These are phyloP conservation scores for Cremastobaeus sp. DNA, from an alignment of 2,888 invertebrate species.

Conservation along the genomic window DNA sequence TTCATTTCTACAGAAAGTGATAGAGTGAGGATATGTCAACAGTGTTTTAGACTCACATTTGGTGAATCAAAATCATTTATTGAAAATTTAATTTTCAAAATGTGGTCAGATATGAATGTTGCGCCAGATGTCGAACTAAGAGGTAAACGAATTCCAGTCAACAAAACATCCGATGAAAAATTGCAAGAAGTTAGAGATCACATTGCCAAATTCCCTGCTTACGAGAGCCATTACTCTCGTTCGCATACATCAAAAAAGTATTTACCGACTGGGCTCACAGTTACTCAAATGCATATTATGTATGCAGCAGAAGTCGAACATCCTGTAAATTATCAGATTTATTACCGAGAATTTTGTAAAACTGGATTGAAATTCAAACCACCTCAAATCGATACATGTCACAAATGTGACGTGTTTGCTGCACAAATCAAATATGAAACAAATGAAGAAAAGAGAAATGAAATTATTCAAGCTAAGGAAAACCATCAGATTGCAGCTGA, in stretches of 20 bases:
- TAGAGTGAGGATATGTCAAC: slow-evolving; percentile 3
- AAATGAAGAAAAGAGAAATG: neutral
- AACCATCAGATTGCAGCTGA: slow-evolving; percentile 38
- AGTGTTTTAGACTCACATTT: slow-evolving; percentile 6
- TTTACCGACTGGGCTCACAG: neutral
- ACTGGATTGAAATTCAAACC: slow-evolving; percentile 53
- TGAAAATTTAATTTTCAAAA: neutral
- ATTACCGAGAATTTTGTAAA: slow-evolving; percentile 25
- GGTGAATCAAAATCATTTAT: neutral
- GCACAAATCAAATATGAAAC: slow-evolving; percentile 22
- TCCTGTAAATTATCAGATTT: neutral
- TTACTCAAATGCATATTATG: neutral
- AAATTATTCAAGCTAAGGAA: neutral
- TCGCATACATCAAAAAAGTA: too few relatives aligned
- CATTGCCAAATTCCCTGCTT: too few relatives aligned
- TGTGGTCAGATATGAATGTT: too few relatives aligned
- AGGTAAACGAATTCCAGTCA: neutral
- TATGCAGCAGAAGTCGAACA: neutral
- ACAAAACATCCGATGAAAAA: neutral
- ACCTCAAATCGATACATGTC: slow-evolving; percentile 34
- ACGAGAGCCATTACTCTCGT: too few relatives aligned
- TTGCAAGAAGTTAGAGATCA: neutral
- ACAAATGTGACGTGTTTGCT: slow-evolving; percentile 24
- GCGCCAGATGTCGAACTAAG: too few relatives aligned
- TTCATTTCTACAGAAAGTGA: slow-evolving; percentile 1